These are phyloP conservation scores for Archaeoteleia sp. DNA, from an alignment of 2,888 invertebrate species.

Conservation along the genomic window DNA sequence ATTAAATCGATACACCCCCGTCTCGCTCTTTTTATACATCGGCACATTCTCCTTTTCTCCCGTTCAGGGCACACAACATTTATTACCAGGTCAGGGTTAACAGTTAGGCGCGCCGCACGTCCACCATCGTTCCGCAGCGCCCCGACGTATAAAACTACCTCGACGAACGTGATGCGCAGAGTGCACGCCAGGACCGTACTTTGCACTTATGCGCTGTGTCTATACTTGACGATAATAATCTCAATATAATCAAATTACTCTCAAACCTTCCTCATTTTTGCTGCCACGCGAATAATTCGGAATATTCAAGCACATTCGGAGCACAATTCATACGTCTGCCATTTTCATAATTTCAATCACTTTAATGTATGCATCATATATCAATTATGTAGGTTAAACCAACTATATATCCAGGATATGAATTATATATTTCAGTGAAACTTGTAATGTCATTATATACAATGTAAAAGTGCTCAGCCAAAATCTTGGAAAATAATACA, in stretches of 20 bases:
- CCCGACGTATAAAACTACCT: slow-evolving; percentile 67
- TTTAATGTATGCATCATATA: no score
- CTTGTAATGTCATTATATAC: background rate
- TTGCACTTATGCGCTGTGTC: slow-evolving; percentile 14
- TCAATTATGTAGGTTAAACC: no score
- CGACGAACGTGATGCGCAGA: slow-evolving; percentile 55
- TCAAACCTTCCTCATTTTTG: slow-evolving; percentile 4
- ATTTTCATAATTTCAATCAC: no score
- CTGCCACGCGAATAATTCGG: background rate
- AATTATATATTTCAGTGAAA: no score
- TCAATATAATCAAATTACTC: slow-evolving; percentile 28
- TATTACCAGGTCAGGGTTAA: slow-evolving; percentile 73
- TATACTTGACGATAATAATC: slow-evolving; percentile 25
- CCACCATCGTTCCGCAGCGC: slow-evolving; percentile 60
- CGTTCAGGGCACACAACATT: slow-evolving; percentile 59
- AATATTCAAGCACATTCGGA: background rate
- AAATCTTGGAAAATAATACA: background rate
- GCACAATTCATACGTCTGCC: no score
- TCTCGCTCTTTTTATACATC: slow-evolving; percentile 22
- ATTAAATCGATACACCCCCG: slow-evolving; percentile 40
- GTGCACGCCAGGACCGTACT: slow-evolving; percentile 40
- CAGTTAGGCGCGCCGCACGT: slow-evolving; percentile 67
- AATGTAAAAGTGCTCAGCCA: background rate
- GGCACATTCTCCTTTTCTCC: slow-evolving; percentile 25
- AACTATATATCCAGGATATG: no score